These are phyloP conservation scores for Oryzias curvinotus DNA, from an alignment of 2,113 vertebrate species.

Conservation along the genomic window DNA sequence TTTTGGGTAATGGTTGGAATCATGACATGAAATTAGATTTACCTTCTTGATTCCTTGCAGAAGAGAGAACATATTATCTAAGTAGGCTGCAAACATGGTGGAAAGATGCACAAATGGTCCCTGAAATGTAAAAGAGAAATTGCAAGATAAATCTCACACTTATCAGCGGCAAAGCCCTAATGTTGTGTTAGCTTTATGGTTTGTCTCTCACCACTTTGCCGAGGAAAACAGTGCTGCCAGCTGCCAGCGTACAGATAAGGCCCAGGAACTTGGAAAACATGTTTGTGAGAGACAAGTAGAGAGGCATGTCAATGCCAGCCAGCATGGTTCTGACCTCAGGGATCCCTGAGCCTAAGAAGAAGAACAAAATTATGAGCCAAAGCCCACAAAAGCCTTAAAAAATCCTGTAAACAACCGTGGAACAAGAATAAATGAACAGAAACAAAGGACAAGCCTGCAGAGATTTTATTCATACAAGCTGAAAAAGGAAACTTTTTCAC, in stretches of 20 bases:
- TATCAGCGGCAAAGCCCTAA: not conserved
- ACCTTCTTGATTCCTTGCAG: slow-evolving; percentile 80
- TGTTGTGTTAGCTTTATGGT: not conserved
- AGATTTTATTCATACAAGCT: too few relatives aligned
- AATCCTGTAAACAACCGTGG: too few relatives aligned
- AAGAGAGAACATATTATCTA: slow-evolving; percentile 80
- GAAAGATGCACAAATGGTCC: slow-evolving; percentile 92
- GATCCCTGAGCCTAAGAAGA: slow-evolving; percentile 85
- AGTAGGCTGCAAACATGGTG: slow-evolving; percentile 81
- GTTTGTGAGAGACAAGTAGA: slow-evolving; percentile 89
- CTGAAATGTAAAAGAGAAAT: slow-evolving; percentile 60
- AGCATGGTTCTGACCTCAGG: slow-evolving; percentile 91
- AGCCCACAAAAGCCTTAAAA: too few relatives aligned
- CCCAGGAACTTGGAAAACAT: slow-evolving; percentile 91
- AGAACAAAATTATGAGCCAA: not conserved
- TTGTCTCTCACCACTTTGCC: slow-evolving; percentile 86
- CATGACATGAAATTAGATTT: not conserved
- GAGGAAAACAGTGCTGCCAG: slow-evolving; percentile 88
- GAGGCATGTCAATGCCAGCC: slow-evolving; percentile 84
- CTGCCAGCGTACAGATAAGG: slow-evolving; percentile 85
- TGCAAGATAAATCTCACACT: not conserved
- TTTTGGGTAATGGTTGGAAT: too few relatives aligned
- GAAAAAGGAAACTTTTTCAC: too few relatives aligned
- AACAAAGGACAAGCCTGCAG: too few relatives aligned
- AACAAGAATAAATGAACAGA: too few relatives aligned